Base-by-base conservation (phyloP, 2,113 vertebrate genomes). In the Protomyctophum bolini region DNA sequence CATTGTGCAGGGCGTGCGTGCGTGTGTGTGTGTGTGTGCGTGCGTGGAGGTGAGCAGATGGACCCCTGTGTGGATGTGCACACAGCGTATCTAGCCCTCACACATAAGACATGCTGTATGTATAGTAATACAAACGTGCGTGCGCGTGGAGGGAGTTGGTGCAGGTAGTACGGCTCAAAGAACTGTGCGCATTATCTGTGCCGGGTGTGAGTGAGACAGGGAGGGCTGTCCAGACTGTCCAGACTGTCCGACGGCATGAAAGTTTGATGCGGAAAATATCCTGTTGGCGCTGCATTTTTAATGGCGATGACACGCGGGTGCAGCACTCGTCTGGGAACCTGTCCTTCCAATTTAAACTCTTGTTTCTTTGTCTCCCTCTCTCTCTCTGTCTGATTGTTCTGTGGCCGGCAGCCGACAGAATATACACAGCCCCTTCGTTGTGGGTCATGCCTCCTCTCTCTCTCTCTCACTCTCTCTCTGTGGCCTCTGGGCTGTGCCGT, bases 221-320 rank as follows among this genome's bases (percentile, higher is more conserved):
- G 54, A 21, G 21, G 21, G 21, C 1, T 1, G 21, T n/a, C n/a
- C n/a, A n/a, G 72, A 78, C 74, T 82, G 75, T 84, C 65, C 62
- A 85, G 68, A 73, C 73, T 50, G 83, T 84, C 80, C 73, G 75
- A 87, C 73, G 86, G 58, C 61, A 88, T 87, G 80, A 90, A 91
- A 89, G 82, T 90, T 90, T 89, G 85, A 92, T 88, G 86, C 14
- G 9, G 82, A 89, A 92, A 91, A 89, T 87, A 87, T 91, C 88
- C 83, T 87, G 83, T 87, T 70, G 68, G 76, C 64, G 65, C 78
- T 91, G 88, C 79, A 91, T 88, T 87, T 91, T 91, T 91, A 87
- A 91, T 88, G 66, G 50, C 47, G 75, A 78, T 73, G 75, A 70
- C 33, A 41, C 56, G 70, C 77, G 75, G 79, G 79, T 59, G 76